Evolutionary conservation across 2,888 invertebrate species (phyloP).

Genomic region (Rutpela maculata): DNA sequence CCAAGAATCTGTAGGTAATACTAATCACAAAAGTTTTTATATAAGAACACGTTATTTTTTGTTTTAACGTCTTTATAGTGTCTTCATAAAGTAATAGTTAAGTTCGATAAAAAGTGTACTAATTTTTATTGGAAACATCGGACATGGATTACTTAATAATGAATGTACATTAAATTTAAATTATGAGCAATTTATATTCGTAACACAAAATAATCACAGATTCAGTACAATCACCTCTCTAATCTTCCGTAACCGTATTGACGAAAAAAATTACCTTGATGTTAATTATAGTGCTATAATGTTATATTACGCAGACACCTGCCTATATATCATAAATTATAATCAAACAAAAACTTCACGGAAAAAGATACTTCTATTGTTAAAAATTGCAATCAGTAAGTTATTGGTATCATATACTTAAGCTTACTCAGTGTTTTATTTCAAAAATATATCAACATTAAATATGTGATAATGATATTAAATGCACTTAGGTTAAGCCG

Average conservation of each 20-base stretch:
- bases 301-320: neutral
- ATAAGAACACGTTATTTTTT: too few relatives aligned
- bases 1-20: too few relatives aligned
- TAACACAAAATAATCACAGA: too few relatives aligned
- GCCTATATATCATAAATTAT: neutral
- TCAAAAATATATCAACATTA: neutral
- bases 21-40: too few relatives aligned
- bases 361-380: neutral
- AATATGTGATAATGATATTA: neutral
- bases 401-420: neutral
- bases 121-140: too few relatives aligned
- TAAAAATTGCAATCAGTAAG: neutral
- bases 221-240: neutral
- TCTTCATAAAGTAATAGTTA: too few relatives aligned
- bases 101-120: too few relatives aligned
- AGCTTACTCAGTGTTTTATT: neutral
- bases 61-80: too few relatives aligned
- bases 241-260: neutral
- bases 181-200: too few relatives aligned
- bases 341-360: neutral
- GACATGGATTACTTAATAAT: too few relatives aligned
- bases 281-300: conserved; percentile 9
- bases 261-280: conserved; percentile 15
- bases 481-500: too few relatives aligned
- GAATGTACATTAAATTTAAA: too few relatives aligned